Evolutionary conservation across 92 coral and sea anemone genomes (phyloP).

Genomic region (Epizoanthus ramosus): DNA sequence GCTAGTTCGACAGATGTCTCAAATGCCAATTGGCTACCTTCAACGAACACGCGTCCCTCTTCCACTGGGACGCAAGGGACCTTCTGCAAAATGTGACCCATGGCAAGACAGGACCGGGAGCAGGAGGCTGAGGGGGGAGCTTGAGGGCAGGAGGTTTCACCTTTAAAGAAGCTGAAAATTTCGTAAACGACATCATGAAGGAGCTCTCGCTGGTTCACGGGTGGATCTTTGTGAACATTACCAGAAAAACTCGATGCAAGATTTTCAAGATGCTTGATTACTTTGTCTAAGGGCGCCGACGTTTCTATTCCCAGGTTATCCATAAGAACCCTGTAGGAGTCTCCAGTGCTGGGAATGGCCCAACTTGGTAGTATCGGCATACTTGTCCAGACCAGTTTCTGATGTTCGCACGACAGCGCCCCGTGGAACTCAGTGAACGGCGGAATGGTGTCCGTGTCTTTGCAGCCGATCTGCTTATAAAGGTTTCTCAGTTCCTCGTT

Average conservation of each 20-base stretch:
- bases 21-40: slow-evolving; percentile 85
- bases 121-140: slow-evolving; percentile 74
- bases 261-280: slow-evolving; percentile 78
- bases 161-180: slow-evolving; percentile 75
- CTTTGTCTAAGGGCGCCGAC: slow-evolving; percentile 81
- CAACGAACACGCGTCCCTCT: slow-evolving; percentile 85
- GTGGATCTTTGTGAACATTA: slow-evolving; percentile 87
- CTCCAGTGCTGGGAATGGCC: slow-evolving; percentile 77
- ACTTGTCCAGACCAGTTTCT: slow-evolving; percentile 85
- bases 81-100: slow-evolving; percentile 73
- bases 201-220: slow-evolving; percentile 83
- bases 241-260: slow-evolving; percentile 77
- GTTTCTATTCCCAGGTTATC: slow-evolving; percentile 83
- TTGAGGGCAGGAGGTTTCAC: slow-evolving; percentile 65
- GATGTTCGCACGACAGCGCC: slow-evolving; percentile 80
- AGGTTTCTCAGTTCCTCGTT: slow-evolving; percentile 63
- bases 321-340: slow-evolving; percentile 52
- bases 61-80: slow-evolving; percentile 88
- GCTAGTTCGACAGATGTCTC: slow-evolving; percentile 74
- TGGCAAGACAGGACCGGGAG: slow-evolving; percentile 68
- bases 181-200: slow-evolving; percentile 82
- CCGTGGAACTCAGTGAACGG: slow-evolving; percentile 88
- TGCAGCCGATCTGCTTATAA: slow-evolving; percentile 73
- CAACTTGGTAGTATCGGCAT: slow-evolving; percentile 79
- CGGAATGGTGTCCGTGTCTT: slow-evolving; percentile 59